Conservation (phyloP, 2,888 invertebrate species). For the Stenchaetothrips biformis region DNA sequence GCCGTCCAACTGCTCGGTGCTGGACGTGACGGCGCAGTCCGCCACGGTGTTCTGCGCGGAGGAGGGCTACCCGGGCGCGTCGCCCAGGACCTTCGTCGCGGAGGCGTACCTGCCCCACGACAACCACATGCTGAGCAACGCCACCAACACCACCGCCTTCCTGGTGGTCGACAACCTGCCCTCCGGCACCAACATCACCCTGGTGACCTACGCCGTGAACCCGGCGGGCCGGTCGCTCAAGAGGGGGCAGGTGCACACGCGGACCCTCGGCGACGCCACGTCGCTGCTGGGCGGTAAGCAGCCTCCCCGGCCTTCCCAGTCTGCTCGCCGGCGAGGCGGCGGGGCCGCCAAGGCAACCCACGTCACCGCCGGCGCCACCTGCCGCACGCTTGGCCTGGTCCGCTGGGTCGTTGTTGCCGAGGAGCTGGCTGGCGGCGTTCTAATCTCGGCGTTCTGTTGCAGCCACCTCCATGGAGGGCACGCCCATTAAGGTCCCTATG, state of each 20-base stretch:
- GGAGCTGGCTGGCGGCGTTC: too few species aligned
- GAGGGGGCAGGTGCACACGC: too few species aligned
- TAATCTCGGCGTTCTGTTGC: background rate
- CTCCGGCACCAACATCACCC: background rate
- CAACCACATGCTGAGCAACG: background rate
- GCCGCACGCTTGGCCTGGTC: too few species aligned
- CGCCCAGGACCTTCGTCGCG: background rate
- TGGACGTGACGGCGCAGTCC: background rate
- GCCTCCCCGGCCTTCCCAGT: background rate
- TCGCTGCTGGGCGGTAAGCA: background rate
- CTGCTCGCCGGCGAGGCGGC: background rate
- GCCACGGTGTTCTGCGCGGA: background rate
- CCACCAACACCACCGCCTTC: background rate
- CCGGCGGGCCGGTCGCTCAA: background rate
- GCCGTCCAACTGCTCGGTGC: background rate
- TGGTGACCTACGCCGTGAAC: background rate
- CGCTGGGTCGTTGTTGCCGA: too few species aligned
- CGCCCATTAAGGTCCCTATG: background rate
- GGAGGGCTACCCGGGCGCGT: background rate
- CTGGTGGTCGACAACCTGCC: background rate
- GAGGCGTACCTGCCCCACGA: background rate
- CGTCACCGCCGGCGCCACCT: background rate
- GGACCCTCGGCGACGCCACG: too few species aligned
- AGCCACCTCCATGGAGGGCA: background rate
- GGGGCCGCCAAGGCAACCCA: background rate